These are phyloP conservation scores for Coleophora deauratella DNA, from an alignment of 2,888 invertebrate species.

Conservation along the genomic window DNA sequence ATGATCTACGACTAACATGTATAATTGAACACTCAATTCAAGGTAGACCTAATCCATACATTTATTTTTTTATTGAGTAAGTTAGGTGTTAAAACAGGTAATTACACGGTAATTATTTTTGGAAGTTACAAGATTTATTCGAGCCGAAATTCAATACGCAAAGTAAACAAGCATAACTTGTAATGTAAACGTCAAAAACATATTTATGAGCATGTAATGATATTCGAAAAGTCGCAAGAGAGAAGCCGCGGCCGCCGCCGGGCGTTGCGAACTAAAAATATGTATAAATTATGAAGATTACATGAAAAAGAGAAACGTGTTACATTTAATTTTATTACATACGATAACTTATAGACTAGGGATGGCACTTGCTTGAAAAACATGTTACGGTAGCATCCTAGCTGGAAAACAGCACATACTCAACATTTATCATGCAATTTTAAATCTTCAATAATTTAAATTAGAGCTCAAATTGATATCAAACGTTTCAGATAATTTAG, in stretches of 20 bases:
- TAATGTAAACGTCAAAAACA: conserved; percentile 25
- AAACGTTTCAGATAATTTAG: background rate
- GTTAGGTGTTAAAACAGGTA: too few relatives aligned
- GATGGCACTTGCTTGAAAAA: conserved; percentile 62
- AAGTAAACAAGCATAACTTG: conserved; percentile 31
- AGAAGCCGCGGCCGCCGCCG: conserved; percentile 50
- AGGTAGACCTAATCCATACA: too few relatives aligned
- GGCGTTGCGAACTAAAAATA: conserved; percentile 67
- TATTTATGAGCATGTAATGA: conserved; percentile 37
- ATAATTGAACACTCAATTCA: conserved; percentile 5
- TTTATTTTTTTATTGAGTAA: too few relatives aligned
- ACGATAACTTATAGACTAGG: conserved; percentile 70
- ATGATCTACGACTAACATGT: conserved; percentile 28
- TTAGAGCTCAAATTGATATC: too few relatives aligned
- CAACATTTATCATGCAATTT: conserved; percentile 12
- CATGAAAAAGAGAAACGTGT: conserved; percentile 73
- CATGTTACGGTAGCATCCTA: conserved; percentile 35
- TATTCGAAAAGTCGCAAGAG: conserved; percentile 28
- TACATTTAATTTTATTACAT: conserved; percentile 74
- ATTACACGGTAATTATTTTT: too few relatives aligned
- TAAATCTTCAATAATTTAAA: background rate
- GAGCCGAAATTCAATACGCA: conserved; percentile 14
- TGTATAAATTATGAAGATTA: conserved; percentile 73
- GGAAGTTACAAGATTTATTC: too few relatives aligned
- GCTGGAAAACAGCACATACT: conserved; percentile 15